Conservation (phyloP, 30 jellyfish, hydroid and myxozoan species). For the Chrysaora quinquecirrha region DNA sequence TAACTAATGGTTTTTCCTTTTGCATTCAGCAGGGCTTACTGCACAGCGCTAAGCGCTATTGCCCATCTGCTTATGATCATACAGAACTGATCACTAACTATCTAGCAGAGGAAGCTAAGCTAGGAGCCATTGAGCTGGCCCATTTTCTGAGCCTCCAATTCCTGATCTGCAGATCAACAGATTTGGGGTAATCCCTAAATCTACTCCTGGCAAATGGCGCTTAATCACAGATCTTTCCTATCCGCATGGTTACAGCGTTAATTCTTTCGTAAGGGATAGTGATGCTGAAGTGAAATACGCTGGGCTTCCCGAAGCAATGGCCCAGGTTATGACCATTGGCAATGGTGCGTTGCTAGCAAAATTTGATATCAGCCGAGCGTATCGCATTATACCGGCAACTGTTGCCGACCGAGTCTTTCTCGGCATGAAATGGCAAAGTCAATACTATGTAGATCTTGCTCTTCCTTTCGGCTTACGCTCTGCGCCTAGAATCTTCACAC, state of each 20-base stretch:
- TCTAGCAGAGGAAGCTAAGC: not conserved
- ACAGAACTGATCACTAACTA: not conserved
- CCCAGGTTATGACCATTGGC: slow-evolving; percentile 14
- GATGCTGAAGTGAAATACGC: slow-evolving; percentile 41
- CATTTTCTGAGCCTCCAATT: not conserved
- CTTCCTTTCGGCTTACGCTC: slow-evolving; percentile 68
- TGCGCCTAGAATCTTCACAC: not conserved
- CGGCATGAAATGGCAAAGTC: slow-evolving; percentile 49
- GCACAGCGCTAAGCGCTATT: not conserved
- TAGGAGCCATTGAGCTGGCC: not conserved
- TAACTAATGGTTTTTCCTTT: not conserved
- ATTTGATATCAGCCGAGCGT: slow-evolving; percentile 58
- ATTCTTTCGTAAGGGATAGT: slow-evolving; percentile 39
- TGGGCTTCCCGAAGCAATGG: slow-evolving; percentile 54
- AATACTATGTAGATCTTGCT: slow-evolving; percentile 61
- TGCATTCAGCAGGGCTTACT: not conserved
- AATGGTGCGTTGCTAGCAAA: slow-evolving; percentile 58
- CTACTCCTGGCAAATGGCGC: slow-evolving; percentile 57
- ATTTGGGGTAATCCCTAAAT: slow-evolving; percentile 69
- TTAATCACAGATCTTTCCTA: slow-evolving; percentile 54
- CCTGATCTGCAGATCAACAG: not conserved
- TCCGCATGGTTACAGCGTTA: slow-evolving; percentile 57
- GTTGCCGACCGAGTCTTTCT: slow-evolving; percentile 38
- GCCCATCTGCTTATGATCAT: not conserved
- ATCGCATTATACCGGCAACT: slow-evolving; percentile 26